Conservation (phyloP, 2,797 vertebrate species). For the Perodicticus potto region DNA sequence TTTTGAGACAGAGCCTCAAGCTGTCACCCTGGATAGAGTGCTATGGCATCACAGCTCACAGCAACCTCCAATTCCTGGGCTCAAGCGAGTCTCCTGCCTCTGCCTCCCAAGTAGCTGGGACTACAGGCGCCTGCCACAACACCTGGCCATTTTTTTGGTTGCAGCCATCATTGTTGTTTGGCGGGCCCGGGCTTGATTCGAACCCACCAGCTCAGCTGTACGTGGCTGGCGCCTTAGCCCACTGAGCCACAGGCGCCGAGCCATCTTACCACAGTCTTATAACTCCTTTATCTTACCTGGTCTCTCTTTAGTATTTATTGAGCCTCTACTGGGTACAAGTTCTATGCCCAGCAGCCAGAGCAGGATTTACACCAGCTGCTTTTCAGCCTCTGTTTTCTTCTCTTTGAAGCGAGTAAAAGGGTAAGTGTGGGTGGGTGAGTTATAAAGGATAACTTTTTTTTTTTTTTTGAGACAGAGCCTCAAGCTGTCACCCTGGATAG, state of each 20-base stretch:
- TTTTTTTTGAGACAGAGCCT: too few species aligned
- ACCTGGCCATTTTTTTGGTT: too few species aligned
- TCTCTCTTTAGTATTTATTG: neutral
- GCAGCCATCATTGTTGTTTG: too few species aligned
- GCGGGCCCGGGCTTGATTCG: too few species aligned
- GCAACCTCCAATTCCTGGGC: neutral
- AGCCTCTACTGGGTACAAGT: neutral
- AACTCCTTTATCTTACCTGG: neutral
- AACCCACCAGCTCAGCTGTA: too few species aligned
- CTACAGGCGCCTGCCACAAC: too few species aligned
- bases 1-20: too few species aligned
- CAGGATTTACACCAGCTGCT: neutral
- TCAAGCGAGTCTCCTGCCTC: neutral
- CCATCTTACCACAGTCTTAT: neutral
- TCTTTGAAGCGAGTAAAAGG: neutral
- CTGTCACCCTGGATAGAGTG: neutral
- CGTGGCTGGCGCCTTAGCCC: too few species aligned
- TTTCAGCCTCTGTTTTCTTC: constrained; percentile 5
- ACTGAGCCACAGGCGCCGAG: too few species aligned
- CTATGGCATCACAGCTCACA: neutral
- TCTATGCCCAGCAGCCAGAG: neutral
- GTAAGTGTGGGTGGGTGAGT: neutral
- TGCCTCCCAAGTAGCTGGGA: too few species aligned
- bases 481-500: too few species aligned
- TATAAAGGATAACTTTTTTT: neutral